Base-by-base conservation (phyloP, 2,113 vertebrate species). In the Neoarius graeffei region DNA sequence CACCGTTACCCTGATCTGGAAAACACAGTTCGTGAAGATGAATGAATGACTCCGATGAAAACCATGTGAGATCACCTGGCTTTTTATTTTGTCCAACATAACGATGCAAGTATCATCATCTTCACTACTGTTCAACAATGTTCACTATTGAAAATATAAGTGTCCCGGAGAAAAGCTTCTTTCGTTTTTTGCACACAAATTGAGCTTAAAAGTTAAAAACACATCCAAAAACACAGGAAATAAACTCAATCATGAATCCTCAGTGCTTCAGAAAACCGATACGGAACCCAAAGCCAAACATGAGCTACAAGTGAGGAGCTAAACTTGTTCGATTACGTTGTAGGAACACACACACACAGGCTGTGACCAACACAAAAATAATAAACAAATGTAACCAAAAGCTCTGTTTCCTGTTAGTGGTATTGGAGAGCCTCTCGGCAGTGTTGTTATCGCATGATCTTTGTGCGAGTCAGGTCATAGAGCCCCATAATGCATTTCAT, bases 311-410 rank as follows among this genome's bases (percentile, higher is more conserved):
- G 77, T 71, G 42, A 54, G 13, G 56, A 48, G n/a, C 20, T 48
- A 11, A 52, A 54, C 57, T n/a, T 30, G n/a, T 42, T 20, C 52
- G 48, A 13, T 52, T 77, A 8, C 42, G 57, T 27, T 42, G 56
- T 14, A 60, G 2, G 20, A 74, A 52, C 52, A 81, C 54, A 86
- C 6, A 15, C 79, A 66, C 17, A 56, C 66, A 83, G 5, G 11
- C 69, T 71, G 25, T 74, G n/a, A 35, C 27, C 42, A 50, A 85
- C 25, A 60, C 52, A 71, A 35, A 83, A 62, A 79, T 30, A 52
- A 83, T 77, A 85, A 87, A 89, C 66, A 79, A 81, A 77, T 20
- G 66, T 19, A 54, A 88, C 19, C 20, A 85, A 81, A 88, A 71
- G 17, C 11, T 30, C 20, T 25, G 42, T 82, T 74, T 81, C 57